Evolutionary conservation across 2,113 vertebrate genomes (phyloP), one percentile per base, ranked within the genome.

Genomic region (Antechinus flavipes): DNA sequence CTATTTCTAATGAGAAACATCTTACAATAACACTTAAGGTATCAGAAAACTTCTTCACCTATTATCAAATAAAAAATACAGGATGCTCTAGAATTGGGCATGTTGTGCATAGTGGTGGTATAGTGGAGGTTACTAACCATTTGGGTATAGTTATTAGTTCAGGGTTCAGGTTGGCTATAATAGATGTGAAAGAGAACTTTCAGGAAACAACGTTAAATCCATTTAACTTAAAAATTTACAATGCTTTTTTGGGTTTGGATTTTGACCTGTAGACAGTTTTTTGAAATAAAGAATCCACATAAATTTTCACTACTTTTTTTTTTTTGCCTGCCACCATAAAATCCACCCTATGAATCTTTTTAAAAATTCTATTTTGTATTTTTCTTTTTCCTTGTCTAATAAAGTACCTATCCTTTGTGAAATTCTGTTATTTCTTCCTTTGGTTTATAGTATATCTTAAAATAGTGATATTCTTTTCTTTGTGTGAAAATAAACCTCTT

Each of bases 401-500:
- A 76, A 96, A 93, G n/a, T 94, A 89, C 90, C 22, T 49, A 42
- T 35, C 14, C 14, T 76, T 76, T 1, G 26, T 25, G 56, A n/a
- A 58, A 76, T 76, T 76, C 35, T 76, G 27, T 93, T 84, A 89
- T 92, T 93, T 93, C 61, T 93, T 50, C 93, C 54, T 56, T 54
- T 19, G 25, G 14, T 42, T 55, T 92, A 49, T 2, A 0, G n/a
- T 56, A n/a, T 91, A 8, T 91, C 54, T 91, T 90, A 94, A 94
- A 53, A 94, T 92, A 58, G 22, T 52, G 6, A 91, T 93, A 91
- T 91, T 90, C 49, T 90, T 23, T 0, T 96, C 91, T 46, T 14
- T 92, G 61, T 92, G 76, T 94, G 90, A 54, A 9, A n/a, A n/a
- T 76, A 76, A 97, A 95, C 93, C 95, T 94, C 91, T 19, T 26